A percentile compares a stretch with the other conserved stretches of the same genome.
These are phyloP conservation scores for Muricea muricata DNA, from an alignment of 92 coral and sea anemone species.

Conservation along the genomic window DNA sequence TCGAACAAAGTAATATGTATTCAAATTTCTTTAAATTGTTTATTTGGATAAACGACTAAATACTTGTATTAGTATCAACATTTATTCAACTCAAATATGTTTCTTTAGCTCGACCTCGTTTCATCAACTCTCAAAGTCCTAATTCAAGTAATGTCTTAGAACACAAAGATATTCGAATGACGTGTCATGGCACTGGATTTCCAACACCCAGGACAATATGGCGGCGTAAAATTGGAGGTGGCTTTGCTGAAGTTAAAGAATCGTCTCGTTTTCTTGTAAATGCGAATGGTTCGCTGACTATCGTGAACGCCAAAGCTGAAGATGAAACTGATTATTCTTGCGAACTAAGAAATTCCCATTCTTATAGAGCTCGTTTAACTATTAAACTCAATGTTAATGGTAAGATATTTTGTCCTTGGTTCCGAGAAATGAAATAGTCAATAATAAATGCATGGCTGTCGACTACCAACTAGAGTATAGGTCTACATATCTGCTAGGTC, in stretches of 20 bases:
- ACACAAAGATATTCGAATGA: conserved; percentile 68
- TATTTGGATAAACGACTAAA: no score
- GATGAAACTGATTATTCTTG: conserved; percentile 86
- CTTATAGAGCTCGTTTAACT: conserved; percentile 51
- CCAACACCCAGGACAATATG: conserved; percentile 95
- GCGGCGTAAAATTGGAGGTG: conserved; percentile 69
- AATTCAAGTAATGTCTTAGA: conserved; percentile 76
- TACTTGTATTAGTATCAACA: no score
- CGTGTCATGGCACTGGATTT: conserved; percentile 80
- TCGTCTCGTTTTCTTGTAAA: conserved; percentile 74
- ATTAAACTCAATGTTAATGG: conserved; percentile 85
- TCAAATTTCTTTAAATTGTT: no score
- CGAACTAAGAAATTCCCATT: conserved; percentile 71
- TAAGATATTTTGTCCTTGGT: conserved; percentile 43
- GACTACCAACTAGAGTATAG: no score
- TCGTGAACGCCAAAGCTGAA: conserved; percentile 77
- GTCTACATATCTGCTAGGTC: no score
- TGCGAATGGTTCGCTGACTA: conserved; percentile 86
- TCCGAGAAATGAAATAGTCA: background rate
- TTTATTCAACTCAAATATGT: background rate
- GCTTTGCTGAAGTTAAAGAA: conserved; percentile 66
- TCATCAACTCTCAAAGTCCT: conserved; percentile 67
- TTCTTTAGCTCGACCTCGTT: conserved; percentile 65
- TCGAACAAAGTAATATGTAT: no score
- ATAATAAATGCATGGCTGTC: no score